Percentiles rank a stretch among this genome's conserved stretches.
Conservation (phyloP, 2,113 vertebrate genomes). For the Orcinus orca region DNA sequence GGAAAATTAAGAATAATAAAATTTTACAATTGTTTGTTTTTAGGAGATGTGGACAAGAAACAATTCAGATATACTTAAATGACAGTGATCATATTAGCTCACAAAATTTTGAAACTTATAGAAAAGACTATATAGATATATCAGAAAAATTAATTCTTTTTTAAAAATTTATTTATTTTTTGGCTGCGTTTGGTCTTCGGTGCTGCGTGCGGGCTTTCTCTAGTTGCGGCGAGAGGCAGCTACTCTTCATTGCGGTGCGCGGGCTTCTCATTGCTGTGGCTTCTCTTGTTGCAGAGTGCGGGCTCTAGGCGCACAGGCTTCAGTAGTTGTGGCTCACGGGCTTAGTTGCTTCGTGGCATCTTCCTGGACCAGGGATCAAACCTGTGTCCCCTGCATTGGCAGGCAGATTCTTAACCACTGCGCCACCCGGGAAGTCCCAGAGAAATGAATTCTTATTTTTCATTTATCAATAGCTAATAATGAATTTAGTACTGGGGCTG, state of each 20-base stretch:
- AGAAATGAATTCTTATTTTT: background rate
- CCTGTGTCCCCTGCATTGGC: too few species aligned
- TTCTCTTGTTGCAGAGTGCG: too few species aligned
- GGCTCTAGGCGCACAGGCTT: too few species aligned
- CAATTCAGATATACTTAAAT: background rate
- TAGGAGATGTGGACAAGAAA: background rate
- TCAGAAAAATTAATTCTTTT: background rate
- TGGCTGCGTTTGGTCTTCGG: too few species aligned
- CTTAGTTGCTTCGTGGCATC: too few species aligned
- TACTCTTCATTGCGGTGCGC: too few species aligned
- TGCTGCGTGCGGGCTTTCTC: too few species aligned
- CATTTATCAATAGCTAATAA: background rate
- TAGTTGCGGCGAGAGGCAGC: rapidly evolving
- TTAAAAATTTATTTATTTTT: too few species aligned
- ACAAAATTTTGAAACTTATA: background rate
- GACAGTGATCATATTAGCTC: background rate
- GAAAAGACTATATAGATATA: background rate
- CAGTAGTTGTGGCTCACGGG: too few species aligned
- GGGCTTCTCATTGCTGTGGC: too few species aligned
- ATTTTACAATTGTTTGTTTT: background rate
- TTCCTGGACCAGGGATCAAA: too few species aligned
- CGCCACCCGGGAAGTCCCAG: background rate
- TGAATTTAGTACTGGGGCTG: background rate
- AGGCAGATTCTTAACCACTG: too few species aligned
- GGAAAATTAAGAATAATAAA: background rate